Evolutionary conservation across 2,797 vertebrate genomes (phyloP).

Genomic region (Hemibagrus guttatus): DNA sequence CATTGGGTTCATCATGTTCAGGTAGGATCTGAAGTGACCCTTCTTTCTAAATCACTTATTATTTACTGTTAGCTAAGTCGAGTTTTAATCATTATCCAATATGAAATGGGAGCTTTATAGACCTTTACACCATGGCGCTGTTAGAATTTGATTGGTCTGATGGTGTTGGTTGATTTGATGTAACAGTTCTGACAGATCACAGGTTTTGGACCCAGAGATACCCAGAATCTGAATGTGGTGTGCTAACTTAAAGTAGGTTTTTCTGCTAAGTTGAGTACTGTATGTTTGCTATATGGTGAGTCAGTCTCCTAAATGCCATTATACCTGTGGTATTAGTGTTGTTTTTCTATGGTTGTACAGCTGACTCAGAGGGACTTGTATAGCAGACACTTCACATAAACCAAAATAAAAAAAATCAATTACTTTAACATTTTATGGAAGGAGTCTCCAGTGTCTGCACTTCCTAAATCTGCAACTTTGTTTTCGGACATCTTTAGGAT

Average conservation of each 20-base stretch:
- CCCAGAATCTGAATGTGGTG: too few relatives aligned
- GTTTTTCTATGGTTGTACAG: too few relatives aligned
- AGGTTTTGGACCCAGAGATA: not conserved
- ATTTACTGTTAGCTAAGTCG: not conserved
- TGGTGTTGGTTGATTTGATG: not conserved
- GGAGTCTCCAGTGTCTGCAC: too few relatives aligned
- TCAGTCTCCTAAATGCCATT: too few relatives aligned
- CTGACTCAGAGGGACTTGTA: not conserved
- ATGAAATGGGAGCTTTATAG: not conserved
- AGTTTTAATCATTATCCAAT: not conserved
- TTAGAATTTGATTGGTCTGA: not conserved
- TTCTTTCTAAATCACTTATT: not conserved
- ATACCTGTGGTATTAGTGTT: too few relatives aligned
- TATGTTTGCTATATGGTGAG: too few relatives aligned
- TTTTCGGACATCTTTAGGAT: not conserved
- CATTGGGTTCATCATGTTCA: constrained; percentile 98
- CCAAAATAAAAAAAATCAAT: too few relatives aligned
- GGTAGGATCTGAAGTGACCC: constrained; percentile 73
- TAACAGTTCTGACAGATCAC: not conserved
- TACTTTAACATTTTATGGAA: too few relatives aligned
- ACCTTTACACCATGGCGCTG: not conserved
- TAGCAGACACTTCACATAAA: not conserved
- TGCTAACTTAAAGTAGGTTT: too few relatives aligned
- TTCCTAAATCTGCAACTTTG: not conserved
- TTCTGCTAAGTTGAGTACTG: too few relatives aligned